Conservation (phyloP, 2,888 invertebrate genomes). For the Agriotes lineatus region DNA sequence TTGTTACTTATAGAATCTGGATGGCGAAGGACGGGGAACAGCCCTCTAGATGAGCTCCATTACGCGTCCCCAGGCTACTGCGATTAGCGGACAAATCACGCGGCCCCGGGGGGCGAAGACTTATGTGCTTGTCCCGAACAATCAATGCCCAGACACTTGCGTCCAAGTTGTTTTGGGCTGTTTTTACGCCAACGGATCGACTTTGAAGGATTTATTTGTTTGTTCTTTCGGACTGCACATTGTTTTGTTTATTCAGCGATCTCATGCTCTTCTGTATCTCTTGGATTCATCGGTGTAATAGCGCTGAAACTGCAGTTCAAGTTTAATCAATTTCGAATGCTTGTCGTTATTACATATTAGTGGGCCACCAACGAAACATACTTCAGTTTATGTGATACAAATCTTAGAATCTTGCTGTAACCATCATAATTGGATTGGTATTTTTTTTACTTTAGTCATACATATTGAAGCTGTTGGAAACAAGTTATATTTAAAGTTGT, state of each 20-base stretch:
- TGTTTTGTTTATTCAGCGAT: slow-evolving; percentile 38
- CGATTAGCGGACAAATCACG: slow-evolving; percentile 66
- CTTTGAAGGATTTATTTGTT: slow-evolving; percentile 64
- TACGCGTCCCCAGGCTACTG: slow-evolving; percentile 60
- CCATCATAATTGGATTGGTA: no score
- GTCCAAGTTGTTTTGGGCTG: slow-evolving; percentile 54
- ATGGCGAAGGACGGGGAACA: slow-evolving; percentile 47
- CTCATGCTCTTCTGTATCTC: slow-evolving; percentile 9
- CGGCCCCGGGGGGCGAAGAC: slow-evolving; percentile 61
- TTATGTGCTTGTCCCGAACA: slow-evolving; percentile 64
- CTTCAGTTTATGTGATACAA: no score
- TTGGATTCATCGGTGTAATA: slow-evolving; percentile 6
- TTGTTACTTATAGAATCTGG: slow-evolving; percentile 57
- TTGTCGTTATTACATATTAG: no score
- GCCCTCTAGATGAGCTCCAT: slow-evolving; percentile 58
- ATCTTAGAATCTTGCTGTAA: no score
- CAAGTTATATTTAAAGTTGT: no score
- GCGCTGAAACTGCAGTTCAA: background rate
- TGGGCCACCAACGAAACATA: no score
- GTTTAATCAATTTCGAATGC: slow-evolving; percentile 1
- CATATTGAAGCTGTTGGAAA: no score
- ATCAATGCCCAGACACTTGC: slow-evolving; percentile 62
- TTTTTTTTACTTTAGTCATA: no score
- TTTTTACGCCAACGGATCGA: slow-evolving; percentile 56
- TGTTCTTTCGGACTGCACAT: slow-evolving; percentile 46